A percentile compares a stretch with the other conserved stretches of the same genome.
These are phyloP conservation scores for Drosophila repleta DNA, from an alignment of 1,140 invertebrate species.

Conservation along the genomic window DNA sequence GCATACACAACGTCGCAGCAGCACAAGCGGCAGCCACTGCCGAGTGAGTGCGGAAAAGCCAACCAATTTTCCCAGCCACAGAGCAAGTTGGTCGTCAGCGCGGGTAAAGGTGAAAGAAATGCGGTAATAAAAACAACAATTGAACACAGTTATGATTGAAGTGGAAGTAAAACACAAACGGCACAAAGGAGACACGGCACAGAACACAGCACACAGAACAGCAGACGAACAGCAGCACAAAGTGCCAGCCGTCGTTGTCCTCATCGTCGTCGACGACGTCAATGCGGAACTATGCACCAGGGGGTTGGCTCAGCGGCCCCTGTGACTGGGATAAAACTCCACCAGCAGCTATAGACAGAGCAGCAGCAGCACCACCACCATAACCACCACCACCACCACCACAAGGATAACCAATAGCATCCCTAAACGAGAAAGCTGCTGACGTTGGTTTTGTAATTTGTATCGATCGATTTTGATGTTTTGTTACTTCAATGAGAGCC, in stretches of 20 bases:
- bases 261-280: conserved; percentile 35
- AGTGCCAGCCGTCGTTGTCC: conserved; percentile 37
- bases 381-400: conserved; percentile 7
- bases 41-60: conserved; percentile 39
- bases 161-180: conserved; percentile 65
- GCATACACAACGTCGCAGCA: neutral
- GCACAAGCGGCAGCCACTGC: conserved; percentile 24
- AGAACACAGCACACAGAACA: neutral
- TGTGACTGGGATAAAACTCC: conserved; percentile 44
- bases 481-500: conserved; percentile 50
- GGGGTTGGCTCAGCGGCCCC: conserved; percentile 32
- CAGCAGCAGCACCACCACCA: conserved; percentile 1
- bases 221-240: conserved; percentile 24
- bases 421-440: conserved; percentile 49
- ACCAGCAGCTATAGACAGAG: conserved; percentile 6
- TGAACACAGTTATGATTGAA: conserved; percentile 82
- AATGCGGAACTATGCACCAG: conserved; percentile 64
- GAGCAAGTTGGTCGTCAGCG: conserved; percentile 11
- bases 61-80: conserved; percentile 65
- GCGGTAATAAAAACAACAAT: conserved; percentile 81
- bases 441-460: conserved; percentile 73
- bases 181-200: conserved; percentile 24
- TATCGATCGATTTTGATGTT: conserved; percentile 74
- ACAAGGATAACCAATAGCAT: conserved; percentile 48
- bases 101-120: conserved; percentile 73